A percentile compares a stretch with the other conserved stretches of the same genome.
phyloP scores from a whole-genome alignment of 2,888 invertebrate species.

The Brenthis hecate region DNA sequence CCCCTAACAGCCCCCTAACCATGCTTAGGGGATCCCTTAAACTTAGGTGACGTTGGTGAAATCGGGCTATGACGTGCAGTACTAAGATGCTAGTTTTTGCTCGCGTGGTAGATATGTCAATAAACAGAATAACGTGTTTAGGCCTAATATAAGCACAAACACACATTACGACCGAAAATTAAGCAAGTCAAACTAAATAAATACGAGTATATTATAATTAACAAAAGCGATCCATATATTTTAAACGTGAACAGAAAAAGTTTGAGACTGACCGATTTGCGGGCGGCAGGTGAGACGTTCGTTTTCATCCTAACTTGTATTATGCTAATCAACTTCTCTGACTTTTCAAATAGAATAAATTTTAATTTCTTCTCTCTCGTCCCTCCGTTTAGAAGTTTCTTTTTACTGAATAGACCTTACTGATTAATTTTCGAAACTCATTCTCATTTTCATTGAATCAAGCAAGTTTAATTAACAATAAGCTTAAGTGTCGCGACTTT shows the following conservation, averaged over 20 bases:
- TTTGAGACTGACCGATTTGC: constrained; percentile 41
- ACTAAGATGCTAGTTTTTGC: no score
- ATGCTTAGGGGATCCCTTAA: no score
- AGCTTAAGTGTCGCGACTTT: constrained; percentile 61
- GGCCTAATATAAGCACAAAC: no score
- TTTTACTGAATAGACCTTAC: constrained; percentile 55
- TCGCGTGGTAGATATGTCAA: no score
- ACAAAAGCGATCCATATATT: constrained; percentile 13
- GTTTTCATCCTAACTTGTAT: constrained; percentile 69
- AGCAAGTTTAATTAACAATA: constrained; percentile 74
- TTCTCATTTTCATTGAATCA: constrained; percentile 72
- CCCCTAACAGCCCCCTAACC: no score
- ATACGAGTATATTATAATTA: constrained; percentile 2
- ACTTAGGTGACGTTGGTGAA: no score
- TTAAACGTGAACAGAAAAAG: constrained; percentile 26
- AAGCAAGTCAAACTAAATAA: not conserved
- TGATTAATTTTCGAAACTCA: constrained; percentile 75
- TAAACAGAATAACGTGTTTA: no score
- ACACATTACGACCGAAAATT: no score
- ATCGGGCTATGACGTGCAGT: no score
- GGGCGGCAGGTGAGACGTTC: constrained; percentile 52
- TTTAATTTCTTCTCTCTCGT: constrained; percentile 67
- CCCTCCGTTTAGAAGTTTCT: constrained; percentile 65
- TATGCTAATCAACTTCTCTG: constrained; percentile 66
- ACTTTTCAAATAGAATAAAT: constrained; percentile 69